Evolutionary conservation across 1,140 invertebrate genomes (phyloP), one percentile per base, ranked within the genome.

Genomic region (Orius laevigatus): DNA sequence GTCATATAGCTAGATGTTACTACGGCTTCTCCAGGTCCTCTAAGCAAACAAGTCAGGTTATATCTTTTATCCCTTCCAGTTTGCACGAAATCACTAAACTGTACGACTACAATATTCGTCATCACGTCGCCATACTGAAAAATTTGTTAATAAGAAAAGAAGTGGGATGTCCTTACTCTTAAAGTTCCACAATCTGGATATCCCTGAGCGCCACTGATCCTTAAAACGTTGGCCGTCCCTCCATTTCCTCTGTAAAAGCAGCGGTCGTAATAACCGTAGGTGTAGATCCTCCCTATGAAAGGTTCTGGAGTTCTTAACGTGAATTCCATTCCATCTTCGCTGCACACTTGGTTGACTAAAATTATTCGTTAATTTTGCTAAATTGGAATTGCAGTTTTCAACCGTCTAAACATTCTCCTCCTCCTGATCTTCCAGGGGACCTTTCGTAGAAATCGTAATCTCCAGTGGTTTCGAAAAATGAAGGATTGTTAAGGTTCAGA

Each of bases 1-100:
- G 87, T 87, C 58, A 93, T 89, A 62, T 91, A 91, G 56, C 84
- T 87, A 15, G 88, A 92, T 11, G 87, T 90, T 32, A 93, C 88
- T 1, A 92, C 83, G 5, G 88, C 84, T 65, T 92, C 87, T 25
- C 87, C 87, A 1, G 87, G 87, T 25, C 87, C 87, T 56, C 84
- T 74, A 63, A 90, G 88, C 39, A 88, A 70, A 60, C 88, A 93
- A 8, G 88, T 93, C 5, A 93, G 65, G 64, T 93, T 93, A 64
- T 91, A 93, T 12, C 87, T 71, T 59, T 91, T 91, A 62, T 93
- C 88, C 50, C 81, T 68, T 40, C 83, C 82, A 1, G 88, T 92
- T 68, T 92, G 87, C 0, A 93, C 87, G 58, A 83, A 84, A 63
- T 92, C 86, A 50, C 85, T 89, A 64, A 92, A 91, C 65, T 93